Percentiles rank a stretch among this genome's conserved stretches.
phyloP scores from a whole-genome alignment of 2,888 invertebrate genomes.

The Rhimphoctona megacephalus region DNA sequence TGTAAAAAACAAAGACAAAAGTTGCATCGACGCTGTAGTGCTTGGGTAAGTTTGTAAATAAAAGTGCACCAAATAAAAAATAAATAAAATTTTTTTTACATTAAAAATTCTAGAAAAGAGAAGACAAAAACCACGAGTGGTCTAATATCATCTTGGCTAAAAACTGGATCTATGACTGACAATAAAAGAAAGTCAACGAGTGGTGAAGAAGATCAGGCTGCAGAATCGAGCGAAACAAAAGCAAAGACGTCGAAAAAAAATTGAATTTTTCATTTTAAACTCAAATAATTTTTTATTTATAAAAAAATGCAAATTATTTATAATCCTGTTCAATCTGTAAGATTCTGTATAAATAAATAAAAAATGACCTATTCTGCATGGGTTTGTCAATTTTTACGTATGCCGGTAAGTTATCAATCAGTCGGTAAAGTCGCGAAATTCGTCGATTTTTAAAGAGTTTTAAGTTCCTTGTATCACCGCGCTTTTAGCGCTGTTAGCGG shows the following conservation, averaged over 20 bases:
- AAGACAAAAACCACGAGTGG: constrained; percentile 78
- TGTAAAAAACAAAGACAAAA: constrained; percentile 88
- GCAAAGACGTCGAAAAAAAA: constrained; percentile 33
- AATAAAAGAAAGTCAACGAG: constrained; percentile 82
- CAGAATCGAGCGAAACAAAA: constrained; percentile 70
- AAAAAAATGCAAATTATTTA: background rate
- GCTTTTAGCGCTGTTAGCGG: constrained; percentile 5
- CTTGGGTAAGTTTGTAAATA: constrained; percentile 71
- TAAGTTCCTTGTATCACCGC: background rate
- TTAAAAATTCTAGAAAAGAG: constrained; percentile 75
- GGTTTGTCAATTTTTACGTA: background rate
- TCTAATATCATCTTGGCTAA: constrained; percentile 85
- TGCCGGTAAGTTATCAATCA: background rate
- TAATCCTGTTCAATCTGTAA: background rate
- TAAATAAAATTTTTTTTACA: constrained; percentile 41
- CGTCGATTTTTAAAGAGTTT: background rate
- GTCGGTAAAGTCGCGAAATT: background rate
- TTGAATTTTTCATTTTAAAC: background rate
- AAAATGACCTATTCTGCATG: background rate
- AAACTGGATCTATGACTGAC: constrained; percentile 83
- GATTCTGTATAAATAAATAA: background rate
- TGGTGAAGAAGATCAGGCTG: constrained; percentile 76
- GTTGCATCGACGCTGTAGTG: constrained; percentile 86
- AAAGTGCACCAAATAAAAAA: background rate
- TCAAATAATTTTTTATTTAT: background rate